Evolutionary conservation across 2,888 invertebrate species (phyloP).

Genomic region (Mythimna albipuncta): DNA sequence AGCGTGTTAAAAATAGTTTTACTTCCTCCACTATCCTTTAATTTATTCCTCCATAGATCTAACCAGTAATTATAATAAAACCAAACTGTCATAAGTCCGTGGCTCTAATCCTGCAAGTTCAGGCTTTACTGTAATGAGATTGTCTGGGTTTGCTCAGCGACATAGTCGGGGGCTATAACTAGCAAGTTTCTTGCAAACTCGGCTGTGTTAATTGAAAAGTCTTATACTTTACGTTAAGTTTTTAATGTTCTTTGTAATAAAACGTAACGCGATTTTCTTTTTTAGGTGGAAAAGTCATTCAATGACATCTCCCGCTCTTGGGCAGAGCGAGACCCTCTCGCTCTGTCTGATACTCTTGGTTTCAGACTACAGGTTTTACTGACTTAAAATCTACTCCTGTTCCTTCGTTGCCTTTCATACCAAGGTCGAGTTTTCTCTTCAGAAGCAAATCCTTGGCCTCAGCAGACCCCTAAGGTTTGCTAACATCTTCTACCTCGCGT

Average conservation of each 20-base stretch:
- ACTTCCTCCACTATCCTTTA: not conserved
- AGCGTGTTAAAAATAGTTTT: no score
- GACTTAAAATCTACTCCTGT: no score
- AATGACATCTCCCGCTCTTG: no score
- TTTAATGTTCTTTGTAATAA: not conserved
- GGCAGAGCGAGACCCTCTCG: no score
- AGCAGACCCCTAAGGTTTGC: no score
- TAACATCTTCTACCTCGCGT: no score
- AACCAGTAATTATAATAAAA: slow-evolving; percentile 43
- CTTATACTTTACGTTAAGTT: slow-evolving; percentile 14
- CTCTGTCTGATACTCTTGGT: no score
- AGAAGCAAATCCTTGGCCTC: no score
- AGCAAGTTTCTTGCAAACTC: slow-evolving; percentile 23
- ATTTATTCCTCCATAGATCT: slow-evolving; percentile 28
- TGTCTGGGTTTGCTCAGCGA: slow-evolving; percentile 28
- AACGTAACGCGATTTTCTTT: not conserved
- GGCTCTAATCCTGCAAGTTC: slow-evolving; percentile 39
- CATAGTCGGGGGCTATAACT: slow-evolving; percentile 12
- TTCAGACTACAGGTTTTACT: no score
- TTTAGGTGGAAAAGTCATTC: no score
- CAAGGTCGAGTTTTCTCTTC: no score
- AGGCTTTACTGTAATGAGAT: slow-evolving; percentile 36
- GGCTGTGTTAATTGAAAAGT: slow-evolving; percentile 33
- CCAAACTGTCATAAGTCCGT: slow-evolving; percentile 26
- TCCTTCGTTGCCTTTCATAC: no score